Conservation (phyloP, 2,888 invertebrate species). For the Strigamia maritima region DNA sequence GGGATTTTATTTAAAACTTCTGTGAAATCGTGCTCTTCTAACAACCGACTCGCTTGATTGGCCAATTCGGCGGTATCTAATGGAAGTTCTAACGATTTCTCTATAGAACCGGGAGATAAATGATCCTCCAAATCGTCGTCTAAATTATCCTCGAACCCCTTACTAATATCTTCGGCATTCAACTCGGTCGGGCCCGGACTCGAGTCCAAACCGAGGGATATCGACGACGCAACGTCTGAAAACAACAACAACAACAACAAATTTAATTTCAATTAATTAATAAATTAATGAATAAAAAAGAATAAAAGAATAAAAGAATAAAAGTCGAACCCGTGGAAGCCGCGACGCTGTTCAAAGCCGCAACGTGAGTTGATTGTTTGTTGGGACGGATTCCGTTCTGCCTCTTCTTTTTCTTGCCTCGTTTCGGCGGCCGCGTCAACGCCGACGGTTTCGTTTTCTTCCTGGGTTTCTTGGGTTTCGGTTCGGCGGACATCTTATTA, state of each 20-base stretch:
- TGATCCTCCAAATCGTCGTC: slow-evolving; percentile 45
- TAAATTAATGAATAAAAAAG: too few relatives aligned
- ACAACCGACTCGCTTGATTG: slow-evolving; percentile 63
- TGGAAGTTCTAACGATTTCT: slow-evolving; percentile 57
- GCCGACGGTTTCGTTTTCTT: slow-evolving; percentile 55
- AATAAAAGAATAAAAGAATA: too few relatives aligned
- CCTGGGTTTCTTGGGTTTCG: slow-evolving; percentile 67
- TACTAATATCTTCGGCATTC: slow-evolving; percentile 43
- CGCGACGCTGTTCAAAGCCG: background rate
- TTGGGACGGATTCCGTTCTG: slow-evolving; percentile 55
- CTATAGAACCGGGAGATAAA: slow-evolving; percentile 48
- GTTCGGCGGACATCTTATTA: slow-evolving; percentile 70
- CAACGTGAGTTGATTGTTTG: slow-evolving; percentile 46
- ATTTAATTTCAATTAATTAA: too few relatives aligned
- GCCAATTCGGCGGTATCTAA: slow-evolving; percentile 62
- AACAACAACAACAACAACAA: background rate
- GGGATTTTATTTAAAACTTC: slow-evolving; percentile 74
- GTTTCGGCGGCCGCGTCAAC: slow-evolving; percentile 52
- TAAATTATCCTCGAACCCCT: slow-evolving; percentile 43
- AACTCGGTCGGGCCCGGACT: slow-evolving; percentile 44
- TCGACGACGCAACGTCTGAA: background rate
- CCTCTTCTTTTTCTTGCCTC: slow-evolving; percentile 62
- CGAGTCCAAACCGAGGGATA: background rate
- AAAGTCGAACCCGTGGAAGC: slow-evolving; percentile 9
- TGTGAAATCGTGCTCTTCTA: slow-evolving; percentile 67